These are phyloP conservation scores for Noturus placidus DNA, from an alignment of 2,113 vertebrate genomes.

Conservation along the genomic window DNA sequence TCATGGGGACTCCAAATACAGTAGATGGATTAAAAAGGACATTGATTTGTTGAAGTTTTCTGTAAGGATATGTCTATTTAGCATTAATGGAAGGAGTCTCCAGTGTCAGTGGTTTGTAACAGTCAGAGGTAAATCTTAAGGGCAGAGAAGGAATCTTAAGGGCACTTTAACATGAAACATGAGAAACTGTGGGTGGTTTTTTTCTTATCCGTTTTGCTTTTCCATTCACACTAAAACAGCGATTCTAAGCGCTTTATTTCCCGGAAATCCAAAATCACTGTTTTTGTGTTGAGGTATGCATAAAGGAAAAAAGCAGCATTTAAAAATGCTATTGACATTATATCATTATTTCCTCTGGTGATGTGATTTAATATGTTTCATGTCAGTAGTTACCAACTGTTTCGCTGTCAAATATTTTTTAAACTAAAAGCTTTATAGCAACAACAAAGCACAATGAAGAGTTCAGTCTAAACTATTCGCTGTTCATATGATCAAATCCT, in stretches of 20 bases:
- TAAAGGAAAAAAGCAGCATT: not conserved
- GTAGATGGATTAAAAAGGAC: not conserved
- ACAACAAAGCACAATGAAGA: slow-evolving; percentile 54
- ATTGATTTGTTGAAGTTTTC: not conserved
- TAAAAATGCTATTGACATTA: not conserved
- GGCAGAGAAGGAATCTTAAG: no score
- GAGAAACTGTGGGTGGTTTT: not conserved
- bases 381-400: slow-evolving; percentile 39
- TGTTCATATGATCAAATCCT: slow-evolving; percentile 62
- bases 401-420: not conserved
- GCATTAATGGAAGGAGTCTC: not conserved
- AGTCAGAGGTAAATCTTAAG: not conserved
- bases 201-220: not conserved
- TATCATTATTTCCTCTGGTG: not conserved
- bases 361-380: slow-evolving; percentile 18
- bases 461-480: slow-evolving; percentile 60
- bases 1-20: not conserved
- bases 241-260: not conserved
- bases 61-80: not conserved
- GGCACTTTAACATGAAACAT: not conserved
- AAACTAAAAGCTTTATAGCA: slow-evolving; percentile 7
- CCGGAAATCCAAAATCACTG: not conserved
- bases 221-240: not conserved
- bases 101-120: not conserved
- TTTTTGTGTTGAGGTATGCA: not conserved